Conservation (phyloP, 2,797 vertebrate species). For the Synaphobranchus kaupii region DNA sequence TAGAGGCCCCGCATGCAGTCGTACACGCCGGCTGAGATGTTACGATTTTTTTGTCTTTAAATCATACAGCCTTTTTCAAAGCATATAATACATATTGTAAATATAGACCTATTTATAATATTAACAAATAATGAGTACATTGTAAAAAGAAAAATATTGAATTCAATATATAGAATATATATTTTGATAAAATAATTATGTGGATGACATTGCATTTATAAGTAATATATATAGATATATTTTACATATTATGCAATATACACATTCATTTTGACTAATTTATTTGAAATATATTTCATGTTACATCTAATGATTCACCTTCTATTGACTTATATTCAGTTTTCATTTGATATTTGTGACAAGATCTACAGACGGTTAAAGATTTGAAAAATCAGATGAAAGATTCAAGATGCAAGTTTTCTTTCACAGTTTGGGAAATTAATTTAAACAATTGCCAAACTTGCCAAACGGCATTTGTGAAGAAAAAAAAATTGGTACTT, state of each 20-base stretch:
- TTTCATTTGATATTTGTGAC: neutral
- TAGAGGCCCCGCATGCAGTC: constrained; percentile 57
- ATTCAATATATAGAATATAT: neutral
- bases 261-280: neutral
- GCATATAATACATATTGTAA: neutral
- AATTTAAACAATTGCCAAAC: neutral
- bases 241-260: neutral
- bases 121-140: neutral
- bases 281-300: neutral
- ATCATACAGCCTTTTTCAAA: neutral
- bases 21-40: neutral
- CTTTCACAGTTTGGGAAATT: neutral
- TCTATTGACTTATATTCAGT: neutral
- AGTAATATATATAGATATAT: no score
- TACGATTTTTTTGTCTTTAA: neutral
- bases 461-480: no score
- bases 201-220: no score
- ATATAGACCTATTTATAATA: neutral
- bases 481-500: no score
- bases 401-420: neutral
- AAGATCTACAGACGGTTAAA: neutral
- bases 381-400: neutral
- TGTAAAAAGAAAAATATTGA: neutral
- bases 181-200: no score
- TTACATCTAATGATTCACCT: neutral